Percentiles rank a stretch among this genome's conserved stretches.
Evolutionary conservation across 2,888 invertebrate species (phyloP).

Genomic region (Melieria crassipennis): DNA sequence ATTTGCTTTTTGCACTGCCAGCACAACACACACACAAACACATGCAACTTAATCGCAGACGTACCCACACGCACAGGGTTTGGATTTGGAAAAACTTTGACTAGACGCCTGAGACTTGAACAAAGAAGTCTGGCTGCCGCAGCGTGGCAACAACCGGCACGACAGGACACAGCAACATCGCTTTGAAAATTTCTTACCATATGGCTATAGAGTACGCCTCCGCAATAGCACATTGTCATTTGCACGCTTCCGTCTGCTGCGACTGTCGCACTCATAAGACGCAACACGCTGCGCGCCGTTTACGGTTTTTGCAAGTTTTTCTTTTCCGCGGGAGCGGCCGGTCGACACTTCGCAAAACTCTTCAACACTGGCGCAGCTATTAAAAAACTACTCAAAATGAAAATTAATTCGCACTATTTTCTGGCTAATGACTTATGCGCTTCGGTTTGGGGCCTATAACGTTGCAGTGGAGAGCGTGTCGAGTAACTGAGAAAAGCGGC

Average conservation of each 20-base stretch:
- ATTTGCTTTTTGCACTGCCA: too few species aligned
- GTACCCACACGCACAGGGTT: too few species aligned
- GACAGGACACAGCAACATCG: too few species aligned
- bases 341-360: background rate
- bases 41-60: too few species aligned
- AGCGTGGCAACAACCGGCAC: too few species aligned
- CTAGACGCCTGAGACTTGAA: too few species aligned
- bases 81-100: too few species aligned
- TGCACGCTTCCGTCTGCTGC: background rate
- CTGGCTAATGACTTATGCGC: conserved; percentile 12
- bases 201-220: background rate
- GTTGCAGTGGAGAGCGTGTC: conserved; percentile 19
- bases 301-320: background rate
- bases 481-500: conserved; percentile 20
- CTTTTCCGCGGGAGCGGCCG: background rate
- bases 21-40: too few species aligned
- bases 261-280: background rate
- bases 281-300: background rate
- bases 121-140: too few species aligned
- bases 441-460: conserved; percentile 18
- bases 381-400: background rate
- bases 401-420: too few species aligned
- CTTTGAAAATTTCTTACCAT: conserved; percentile 1
- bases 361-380: background rate
- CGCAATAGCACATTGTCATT: conserved; percentile 6